Evolutionary conservation across 1,140 invertebrate genomes (phyloP).

Genomic region (Zaprionus ornatus): DNA sequence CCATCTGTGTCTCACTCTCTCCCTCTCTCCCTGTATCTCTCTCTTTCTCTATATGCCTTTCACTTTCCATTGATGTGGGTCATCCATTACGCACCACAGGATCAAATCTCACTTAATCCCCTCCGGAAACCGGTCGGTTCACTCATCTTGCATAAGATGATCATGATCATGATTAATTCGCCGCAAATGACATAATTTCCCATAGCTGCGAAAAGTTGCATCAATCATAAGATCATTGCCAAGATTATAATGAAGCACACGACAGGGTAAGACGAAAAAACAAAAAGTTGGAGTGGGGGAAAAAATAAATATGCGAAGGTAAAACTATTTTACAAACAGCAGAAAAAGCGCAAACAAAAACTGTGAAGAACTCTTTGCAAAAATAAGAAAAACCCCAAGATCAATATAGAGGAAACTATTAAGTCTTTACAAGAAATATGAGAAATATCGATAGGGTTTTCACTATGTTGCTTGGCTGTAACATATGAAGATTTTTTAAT

Average conservation of each 20-base stretch:
- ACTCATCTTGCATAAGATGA: conserved; percentile 16
- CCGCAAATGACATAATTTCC: conserved; percentile 34
- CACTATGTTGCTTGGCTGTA: too few species aligned
- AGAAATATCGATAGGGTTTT: too few species aligned
- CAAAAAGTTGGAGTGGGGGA: neutral
- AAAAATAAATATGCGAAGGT: conserved; percentile 5
- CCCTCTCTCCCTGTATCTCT: neutral
- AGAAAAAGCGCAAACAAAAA: neutral
- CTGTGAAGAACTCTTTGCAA: neutral
- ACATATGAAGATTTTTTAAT: too few species aligned
- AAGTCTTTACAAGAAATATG: neutral
- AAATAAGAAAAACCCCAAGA: neutral
- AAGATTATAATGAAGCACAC: conserved; percentile 23
- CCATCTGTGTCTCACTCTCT: too few species aligned
- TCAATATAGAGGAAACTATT: neutral
- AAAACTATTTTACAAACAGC: neutral
- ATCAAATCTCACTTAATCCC: conserved; percentile 12
- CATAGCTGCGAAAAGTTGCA: conserved; percentile 6
- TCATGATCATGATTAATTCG: conserved; percentile 36
- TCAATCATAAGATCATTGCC: conserved; percentile 32
- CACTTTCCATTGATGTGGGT: conserved; percentile 27
- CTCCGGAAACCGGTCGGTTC: neutral
- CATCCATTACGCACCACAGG: conserved; percentile 32
- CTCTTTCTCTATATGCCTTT: neutral
- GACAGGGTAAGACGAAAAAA: neutral